Base-by-base conservation (phyloP, 2,113 vertebrate species). In the Engystomops pustulosus region DNA sequence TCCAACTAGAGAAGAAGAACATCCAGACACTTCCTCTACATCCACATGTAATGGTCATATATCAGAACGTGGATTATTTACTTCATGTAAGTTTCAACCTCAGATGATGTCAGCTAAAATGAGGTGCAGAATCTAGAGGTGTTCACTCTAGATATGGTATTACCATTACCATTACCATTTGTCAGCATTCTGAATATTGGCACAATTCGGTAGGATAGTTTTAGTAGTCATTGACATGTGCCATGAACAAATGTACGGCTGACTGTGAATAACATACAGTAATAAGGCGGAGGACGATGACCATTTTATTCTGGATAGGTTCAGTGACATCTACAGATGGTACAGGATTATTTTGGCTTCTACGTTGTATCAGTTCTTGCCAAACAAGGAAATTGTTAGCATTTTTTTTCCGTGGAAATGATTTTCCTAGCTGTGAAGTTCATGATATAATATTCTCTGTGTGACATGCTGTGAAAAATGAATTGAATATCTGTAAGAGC, bases 251-350 rank as follows among this genome's bases (percentile, higher is more conserved):
- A 18, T 38, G 10, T 18, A 38, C 5, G 7, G n/a, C 12, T 38
- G 4, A 38, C 34, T 67, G 9, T 41, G n/a, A n/a, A 41, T 41
- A 1, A 68, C 3, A 67, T 36, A 68, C 15, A 36, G 32, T n/a
- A 32, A 67, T 11, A 68, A 30, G n/a, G n/a, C n/a, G n/a, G n/a
- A n/a, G n/a, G n/a, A n/a, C 20, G 7, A 36, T 20, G 15, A 68
- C 25, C 30, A n/a, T n/a, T 68, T 36, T 38, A 18, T 68, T 15
- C 10, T 18, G 17, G 11, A 36, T 36, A 36, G 18, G 32, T 17
- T 68, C 30, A 68, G 65, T 68, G 65, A 36, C 65, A 68, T 34
- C 65, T 34, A 68, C 65, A 68, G 65, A 68, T 68, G 32, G 65
- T 3, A 18, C 30, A 68, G 15, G 0, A 6, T 68, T 68, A n/a